Evolutionary conservation across 2,797 vertebrate species (phyloP).

Genomic region (Enteromius fasciolatus): DNA sequence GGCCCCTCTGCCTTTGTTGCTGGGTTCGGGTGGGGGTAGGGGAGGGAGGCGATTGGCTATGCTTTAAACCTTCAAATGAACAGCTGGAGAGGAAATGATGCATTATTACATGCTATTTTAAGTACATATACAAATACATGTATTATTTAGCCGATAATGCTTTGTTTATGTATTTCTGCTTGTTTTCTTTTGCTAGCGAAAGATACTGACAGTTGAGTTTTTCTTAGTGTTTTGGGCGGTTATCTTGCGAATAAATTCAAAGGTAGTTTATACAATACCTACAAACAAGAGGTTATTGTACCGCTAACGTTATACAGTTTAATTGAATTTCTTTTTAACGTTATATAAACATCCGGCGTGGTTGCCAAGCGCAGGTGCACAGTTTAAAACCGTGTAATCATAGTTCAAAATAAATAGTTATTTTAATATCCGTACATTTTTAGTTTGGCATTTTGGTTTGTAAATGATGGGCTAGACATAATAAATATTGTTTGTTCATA

Average conservation of each 20-base stretch:
- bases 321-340: not conserved
- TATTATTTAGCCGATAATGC: too few relatives aligned
- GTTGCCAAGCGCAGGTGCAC: not conserved
- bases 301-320: not conserved
- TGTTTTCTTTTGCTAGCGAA: not conserved
- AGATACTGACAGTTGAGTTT: not conserved
- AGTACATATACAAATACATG: too few relatives aligned
- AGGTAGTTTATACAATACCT: too few relatives aligned
- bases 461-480: not conserved
- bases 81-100: not conserved
- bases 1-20: conserved; percentile 9
- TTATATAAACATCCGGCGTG: not conserved
- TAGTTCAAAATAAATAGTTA: not conserved
- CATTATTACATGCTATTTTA: not conserved
- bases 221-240: not conserved
- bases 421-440: not conserved
- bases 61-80: not conserved
- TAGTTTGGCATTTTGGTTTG: not conserved
- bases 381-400: not conserved
- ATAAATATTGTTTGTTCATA: not conserved
- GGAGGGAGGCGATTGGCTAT: conserved; percentile 32
- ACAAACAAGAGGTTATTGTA: not conserved
- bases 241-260: too few relatives aligned
- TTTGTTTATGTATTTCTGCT: not conserved
- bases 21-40: conserved; percentile 70